Percentiles rank a stretch among this genome's conserved stretches.
These are phyloP conservation scores for Odontomachus brunneus DNA, from an alignment of 1,140 invertebrate genomes.

Conservation along the genomic window DNA sequence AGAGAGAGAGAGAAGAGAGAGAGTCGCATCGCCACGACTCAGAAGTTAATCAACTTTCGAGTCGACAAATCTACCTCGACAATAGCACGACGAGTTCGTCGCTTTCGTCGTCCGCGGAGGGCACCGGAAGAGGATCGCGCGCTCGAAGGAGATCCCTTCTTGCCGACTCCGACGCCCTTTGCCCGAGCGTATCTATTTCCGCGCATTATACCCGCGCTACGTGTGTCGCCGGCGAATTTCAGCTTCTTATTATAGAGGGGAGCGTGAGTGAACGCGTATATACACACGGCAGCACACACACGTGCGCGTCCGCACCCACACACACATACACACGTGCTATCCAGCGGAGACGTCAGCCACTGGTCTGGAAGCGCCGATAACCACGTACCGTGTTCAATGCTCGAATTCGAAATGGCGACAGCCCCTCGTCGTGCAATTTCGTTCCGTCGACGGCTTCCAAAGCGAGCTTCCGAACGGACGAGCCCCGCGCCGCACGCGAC, in stretches of 20 bases:
- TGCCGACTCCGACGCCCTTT: not conserved
- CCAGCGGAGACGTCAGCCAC: conserved; percentile 35
- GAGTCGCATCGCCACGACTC: not conserved
- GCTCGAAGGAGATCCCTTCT: not conserved
- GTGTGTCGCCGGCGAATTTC: conserved; percentile 45
- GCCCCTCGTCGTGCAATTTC: conserved; percentile 53
- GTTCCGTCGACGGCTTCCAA: conserved; percentile 9
- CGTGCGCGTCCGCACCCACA: not conserved
- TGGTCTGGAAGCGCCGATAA: conserved; percentile 74
- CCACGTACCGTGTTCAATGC: conserved; percentile 66
- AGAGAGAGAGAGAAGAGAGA: not conserved
- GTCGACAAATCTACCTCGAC: not conserved
- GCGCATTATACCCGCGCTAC: conserved; percentile 44
- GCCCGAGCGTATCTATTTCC: conserved; percentile 43
- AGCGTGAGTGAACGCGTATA: too few species aligned
- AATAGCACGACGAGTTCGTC: conserved; percentile 1
- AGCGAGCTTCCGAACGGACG: conserved; percentile 27
- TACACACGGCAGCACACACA: too few species aligned
- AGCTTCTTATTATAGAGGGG: conserved; percentile 39
- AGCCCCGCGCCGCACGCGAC: not conserved
- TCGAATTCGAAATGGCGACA: conserved; percentile 66
- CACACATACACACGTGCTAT: conserved; percentile 16
- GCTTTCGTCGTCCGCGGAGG: not conserved
- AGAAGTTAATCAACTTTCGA: conserved; percentile 17
- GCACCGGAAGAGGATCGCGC: not conserved